These are phyloP conservation scores for Nerophis lumbriciformis DNA, from an alignment of 2,113 vertebrate species.

Conservation along the genomic window DNA sequence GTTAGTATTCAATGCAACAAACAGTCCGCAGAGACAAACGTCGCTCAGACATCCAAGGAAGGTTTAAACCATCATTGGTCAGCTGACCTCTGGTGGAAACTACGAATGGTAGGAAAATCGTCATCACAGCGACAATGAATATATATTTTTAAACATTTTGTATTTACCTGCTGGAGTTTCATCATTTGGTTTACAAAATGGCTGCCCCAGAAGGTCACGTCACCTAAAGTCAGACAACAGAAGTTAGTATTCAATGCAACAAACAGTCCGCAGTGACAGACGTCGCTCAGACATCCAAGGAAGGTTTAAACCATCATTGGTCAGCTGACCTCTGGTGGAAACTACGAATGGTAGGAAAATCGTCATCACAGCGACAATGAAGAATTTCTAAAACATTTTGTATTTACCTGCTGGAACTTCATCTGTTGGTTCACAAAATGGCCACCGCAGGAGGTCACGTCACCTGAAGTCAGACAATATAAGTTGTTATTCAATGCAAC, in stretches of 20 bases:
- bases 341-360: constrained; percentile 49
- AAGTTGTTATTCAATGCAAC: neutral
- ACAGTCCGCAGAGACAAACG: neutral
- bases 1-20: neutral
- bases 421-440: neutral
- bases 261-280: too few species aligned
- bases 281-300: constrained; percentile 43
- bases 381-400: neutral
- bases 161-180: neutral
- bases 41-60: constrained; percentile 50
- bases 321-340: constrained; percentile 47
- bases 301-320: constrained; percentile 37
- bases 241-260: neutral
- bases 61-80: constrained; percentile 30
- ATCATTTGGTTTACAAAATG: neutral
- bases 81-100: constrained; percentile 51
- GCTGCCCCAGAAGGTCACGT: neutral
- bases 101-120: constrained; percentile 46
- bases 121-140: constrained; percentile 1
- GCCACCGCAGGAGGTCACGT: neutral
- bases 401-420: neutral
- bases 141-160: neutral
- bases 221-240: neutral
- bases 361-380: constrained; percentile 41
- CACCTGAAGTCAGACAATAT: neutral